These are phyloP conservation scores for Papilio machaon DNA, from an alignment of 1,140 invertebrate genomes.

Conservation along the genomic window DNA sequence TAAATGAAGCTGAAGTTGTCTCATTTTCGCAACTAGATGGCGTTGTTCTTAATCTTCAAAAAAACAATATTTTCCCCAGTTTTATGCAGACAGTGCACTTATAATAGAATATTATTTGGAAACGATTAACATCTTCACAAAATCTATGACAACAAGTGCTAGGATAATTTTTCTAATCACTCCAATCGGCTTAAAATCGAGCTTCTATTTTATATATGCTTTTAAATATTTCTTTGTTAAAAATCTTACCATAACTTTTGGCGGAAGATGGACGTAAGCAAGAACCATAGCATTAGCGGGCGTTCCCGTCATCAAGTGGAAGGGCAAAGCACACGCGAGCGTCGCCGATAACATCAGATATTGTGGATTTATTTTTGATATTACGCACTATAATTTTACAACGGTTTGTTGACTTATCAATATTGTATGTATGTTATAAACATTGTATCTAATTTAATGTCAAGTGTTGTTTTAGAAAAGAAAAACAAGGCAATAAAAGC, in stretches of 20 bases:
- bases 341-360: constrained; percentile 88
- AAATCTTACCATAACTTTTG: constrained; percentile 61
- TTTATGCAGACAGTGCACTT: too few species aligned
- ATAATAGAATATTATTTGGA: too few species aligned
- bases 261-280: constrained; percentile 61
- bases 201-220: neutral
- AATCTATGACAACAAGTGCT: too few species aligned
- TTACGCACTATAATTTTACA: constrained; percentile 54
- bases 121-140: too few species aligned
- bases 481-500: too few species aligned
- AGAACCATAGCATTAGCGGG: constrained; percentile 61
- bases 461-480: too few species aligned
- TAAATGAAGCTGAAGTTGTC: neutral
- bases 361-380: constrained; percentile 84
- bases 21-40: neutral
- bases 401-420: neutral
- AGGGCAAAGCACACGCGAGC: constrained; percentile 82
- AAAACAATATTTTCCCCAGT: too few species aligned
- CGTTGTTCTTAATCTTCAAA: neutral
- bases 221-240: neutral
- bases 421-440: too few species aligned
- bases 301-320: constrained; percentile 71
- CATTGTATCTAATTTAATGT: too few species aligned
- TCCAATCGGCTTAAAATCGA: neutral
- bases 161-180: too few species aligned